A percentile compares a stretch with the other conserved stretches of the same genome.
These are phyloP conservation scores for Pachycephala philippinensis DNA, from an alignment of 2,113 vertebrate genomes.

Conservation along the genomic window DNA sequence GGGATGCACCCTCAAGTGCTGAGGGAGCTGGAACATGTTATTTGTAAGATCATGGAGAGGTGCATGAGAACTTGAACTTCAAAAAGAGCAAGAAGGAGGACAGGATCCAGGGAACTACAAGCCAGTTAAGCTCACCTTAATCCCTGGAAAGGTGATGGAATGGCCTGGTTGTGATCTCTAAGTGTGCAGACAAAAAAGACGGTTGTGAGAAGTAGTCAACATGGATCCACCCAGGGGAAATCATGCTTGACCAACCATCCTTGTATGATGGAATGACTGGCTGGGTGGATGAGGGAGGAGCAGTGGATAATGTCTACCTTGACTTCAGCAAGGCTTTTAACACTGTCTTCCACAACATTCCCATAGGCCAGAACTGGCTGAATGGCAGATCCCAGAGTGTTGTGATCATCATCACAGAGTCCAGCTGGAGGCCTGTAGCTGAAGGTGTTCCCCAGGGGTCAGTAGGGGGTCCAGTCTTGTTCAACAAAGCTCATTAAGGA, in stretches of 20 bases:
- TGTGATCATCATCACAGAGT: background rate
- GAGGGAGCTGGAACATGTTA: background rate
- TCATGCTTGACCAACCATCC: background rate
- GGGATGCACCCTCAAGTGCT: background rate
- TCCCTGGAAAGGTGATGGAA: background rate
- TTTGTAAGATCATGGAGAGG: background rate
- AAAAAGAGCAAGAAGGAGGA: background rate
- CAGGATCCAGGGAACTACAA: background rate
- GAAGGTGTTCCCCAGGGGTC: background rate
- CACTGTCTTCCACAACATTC: background rate
- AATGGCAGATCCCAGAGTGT: background rate
- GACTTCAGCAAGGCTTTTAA: background rate
- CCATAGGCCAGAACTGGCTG: background rate
- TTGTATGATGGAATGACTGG: background rate
- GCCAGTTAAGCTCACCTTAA: background rate
- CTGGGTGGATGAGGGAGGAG: background rate
- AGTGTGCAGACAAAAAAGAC: background rate
- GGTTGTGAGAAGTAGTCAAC: background rate
- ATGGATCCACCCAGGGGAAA: background rate
- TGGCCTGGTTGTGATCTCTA: background rate
- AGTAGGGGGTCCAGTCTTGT: background rate
- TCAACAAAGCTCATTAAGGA: background rate
- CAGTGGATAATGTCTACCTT: background rate
- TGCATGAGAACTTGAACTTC: background rate
- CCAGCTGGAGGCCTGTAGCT: background rate